phyloP scores from a whole-genome alignment of 2,113 vertebrate genomes.

The Astatotilapia flaviijosephi region DNA sequence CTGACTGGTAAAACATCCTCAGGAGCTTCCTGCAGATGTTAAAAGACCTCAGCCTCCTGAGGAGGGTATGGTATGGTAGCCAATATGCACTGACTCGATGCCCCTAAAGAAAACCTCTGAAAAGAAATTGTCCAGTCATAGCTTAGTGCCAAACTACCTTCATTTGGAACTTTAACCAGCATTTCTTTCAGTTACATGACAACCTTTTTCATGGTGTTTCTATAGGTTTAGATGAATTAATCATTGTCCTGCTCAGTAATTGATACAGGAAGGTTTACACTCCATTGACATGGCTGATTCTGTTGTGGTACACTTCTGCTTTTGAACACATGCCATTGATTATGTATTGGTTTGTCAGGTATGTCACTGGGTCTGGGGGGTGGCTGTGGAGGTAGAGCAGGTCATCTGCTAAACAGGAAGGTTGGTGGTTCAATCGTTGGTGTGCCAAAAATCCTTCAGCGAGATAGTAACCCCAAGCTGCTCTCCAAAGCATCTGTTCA shows the following conservation, averaged over 20 bases:
- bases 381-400: not conserved
- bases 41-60: too few species aligned
- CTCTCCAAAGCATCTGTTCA: not conserved
- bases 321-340: not conserved
- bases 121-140: not conserved
- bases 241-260: not conserved
- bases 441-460: not conserved
- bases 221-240: not conserved
- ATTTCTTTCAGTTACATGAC: not conserved
- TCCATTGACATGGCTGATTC: not conserved
- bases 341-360: not conserved
- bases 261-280: not conserved
- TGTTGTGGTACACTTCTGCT: not conserved
- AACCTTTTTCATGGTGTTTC: rapidly evolving
- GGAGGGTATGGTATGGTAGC: too few species aligned
- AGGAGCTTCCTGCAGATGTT: too few species aligned
- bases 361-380: not conserved
- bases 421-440: not conserved
- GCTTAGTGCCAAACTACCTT: not conserved
- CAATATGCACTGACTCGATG: not conserved
- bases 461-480: not conserved
- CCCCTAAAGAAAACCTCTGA: not conserved
- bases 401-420: not conserved
- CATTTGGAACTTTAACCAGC: not conserved
- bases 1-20: too few species aligned